Conservation (phyloP, 2,797 vertebrate genomes). For the Columba guinea region DNA sequence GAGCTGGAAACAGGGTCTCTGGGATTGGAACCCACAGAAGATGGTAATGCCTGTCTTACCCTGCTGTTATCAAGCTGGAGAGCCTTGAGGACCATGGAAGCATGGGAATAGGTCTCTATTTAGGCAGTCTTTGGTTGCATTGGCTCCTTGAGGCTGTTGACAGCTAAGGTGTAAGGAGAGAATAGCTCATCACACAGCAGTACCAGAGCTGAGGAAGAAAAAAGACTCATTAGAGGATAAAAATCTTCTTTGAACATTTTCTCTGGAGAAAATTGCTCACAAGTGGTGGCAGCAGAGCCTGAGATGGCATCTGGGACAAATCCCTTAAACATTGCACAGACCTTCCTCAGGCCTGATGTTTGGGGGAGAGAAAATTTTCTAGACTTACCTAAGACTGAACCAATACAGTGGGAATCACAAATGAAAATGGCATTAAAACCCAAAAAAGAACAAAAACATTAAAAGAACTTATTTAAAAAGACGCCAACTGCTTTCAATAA, state of each 20-base stretch:
- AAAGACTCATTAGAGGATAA: background rate
- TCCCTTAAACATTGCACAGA: background rate
- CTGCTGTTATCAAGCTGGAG: background rate
- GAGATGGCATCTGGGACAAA: background rate
- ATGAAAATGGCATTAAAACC: background rate
- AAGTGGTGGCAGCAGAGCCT: background rate
- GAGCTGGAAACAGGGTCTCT: background rate
- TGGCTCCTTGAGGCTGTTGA: background rate
- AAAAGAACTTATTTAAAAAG: background rate
- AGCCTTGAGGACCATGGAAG: background rate
- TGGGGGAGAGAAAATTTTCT: background rate
- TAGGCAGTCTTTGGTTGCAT: background rate
- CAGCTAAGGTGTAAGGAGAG: background rate
- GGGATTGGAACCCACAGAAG: background rate
- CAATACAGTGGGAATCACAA: background rate
- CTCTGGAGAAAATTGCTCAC: background rate
- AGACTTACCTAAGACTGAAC: background rate
- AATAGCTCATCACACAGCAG: background rate
- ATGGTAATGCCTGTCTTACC: background rate
- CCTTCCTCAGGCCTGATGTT: background rate
- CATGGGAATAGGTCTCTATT: background rate
- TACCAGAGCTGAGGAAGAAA: background rate
- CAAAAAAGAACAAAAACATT: background rate
- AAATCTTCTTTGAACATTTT: background rate
- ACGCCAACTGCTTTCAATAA: background rate